Evolutionary conservation across 1,140 invertebrate species (phyloP).

Genomic region (Ips nitidus): DNA sequence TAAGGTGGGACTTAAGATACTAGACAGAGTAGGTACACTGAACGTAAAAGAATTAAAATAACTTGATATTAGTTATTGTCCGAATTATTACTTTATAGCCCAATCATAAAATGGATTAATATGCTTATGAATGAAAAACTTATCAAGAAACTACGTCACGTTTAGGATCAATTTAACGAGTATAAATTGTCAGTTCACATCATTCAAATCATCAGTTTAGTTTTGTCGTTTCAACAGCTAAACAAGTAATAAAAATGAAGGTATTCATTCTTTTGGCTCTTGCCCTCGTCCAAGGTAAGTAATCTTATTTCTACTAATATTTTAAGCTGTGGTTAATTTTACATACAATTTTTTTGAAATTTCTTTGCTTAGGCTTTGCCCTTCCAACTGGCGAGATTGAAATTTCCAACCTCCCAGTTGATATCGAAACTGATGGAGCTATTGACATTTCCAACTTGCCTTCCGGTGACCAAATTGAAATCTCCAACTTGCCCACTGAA

Average conservation of each 20-base stretch:
- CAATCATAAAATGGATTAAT: neutral
- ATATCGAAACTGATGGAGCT: constrained; percentile 8
- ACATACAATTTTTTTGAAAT: neutral
- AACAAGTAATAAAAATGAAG: constrained; percentile 16
- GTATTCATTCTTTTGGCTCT: constrained; percentile 16
- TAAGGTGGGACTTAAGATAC: too few relatives aligned
- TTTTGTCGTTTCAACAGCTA: neutral
- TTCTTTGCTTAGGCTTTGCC: neutral
- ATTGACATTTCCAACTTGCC: constrained; percentile 21
- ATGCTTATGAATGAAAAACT: neutral
- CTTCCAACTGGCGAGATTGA: constrained; percentile 1
- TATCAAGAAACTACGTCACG: constrained; percentile 1
- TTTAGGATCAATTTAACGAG: neutral
- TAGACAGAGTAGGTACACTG: too few relatives aligned
- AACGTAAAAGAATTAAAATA: neutral
- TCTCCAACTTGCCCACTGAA: constrained; percentile 11
- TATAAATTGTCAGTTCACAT: neutral
- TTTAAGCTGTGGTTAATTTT: neutral
- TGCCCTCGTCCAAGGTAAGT: constrained; percentile 14
- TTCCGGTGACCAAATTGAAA: constrained; percentile 9
- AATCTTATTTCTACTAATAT: neutral
- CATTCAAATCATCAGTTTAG: constrained; percentile 2
- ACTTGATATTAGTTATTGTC: neutral
- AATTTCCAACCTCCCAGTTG: constrained; percentile 16
- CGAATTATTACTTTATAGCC: neutral